These are phyloP conservation scores for Aptenodytes patagonicus DNA, from an alignment of 2,113 vertebrate species.

Conservation along the genomic window DNA sequence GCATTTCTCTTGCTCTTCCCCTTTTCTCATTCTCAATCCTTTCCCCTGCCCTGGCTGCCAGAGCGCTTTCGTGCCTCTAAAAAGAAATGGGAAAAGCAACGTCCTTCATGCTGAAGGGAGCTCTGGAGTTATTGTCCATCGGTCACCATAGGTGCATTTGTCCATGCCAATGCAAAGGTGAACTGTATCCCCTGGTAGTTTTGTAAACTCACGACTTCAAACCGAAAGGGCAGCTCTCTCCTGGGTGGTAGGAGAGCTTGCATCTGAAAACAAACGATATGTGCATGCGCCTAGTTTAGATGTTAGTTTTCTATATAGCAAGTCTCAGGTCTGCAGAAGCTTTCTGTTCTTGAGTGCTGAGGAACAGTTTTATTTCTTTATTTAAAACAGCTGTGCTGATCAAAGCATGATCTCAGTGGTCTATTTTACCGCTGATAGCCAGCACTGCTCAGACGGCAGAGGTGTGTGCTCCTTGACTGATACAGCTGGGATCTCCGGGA, in stretches of 20 bases:
- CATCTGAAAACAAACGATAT: rapidly evolving
- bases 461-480: not conserved
- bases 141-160: not conserved
- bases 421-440: rapidly evolving
- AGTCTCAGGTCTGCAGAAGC: not conserved
- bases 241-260: not conserved
- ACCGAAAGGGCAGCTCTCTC: not conserved
- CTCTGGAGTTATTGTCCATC: not conserved
- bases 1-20: not conserved
- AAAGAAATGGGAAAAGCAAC: not conserved
- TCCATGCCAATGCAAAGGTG: not conserved
- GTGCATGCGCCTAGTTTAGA: not conserved
- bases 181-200: not conserved
- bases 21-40: not conserved
- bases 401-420: not conserved
- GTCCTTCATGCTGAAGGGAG: not conserved
- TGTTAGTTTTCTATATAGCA: not conserved
- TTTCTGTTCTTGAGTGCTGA: not conserved
- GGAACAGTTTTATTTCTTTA: not conserved
- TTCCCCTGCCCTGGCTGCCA: not conserved
- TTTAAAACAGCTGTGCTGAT: not conserved
- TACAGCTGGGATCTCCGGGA: not conserved
- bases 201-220: not conserved
- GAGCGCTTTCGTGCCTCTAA: not conserved
- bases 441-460: not conserved